Base-by-base conservation (phyloP, 2,888 invertebrate genomes). In the Euspilapteryx auroguttella region DNA sequence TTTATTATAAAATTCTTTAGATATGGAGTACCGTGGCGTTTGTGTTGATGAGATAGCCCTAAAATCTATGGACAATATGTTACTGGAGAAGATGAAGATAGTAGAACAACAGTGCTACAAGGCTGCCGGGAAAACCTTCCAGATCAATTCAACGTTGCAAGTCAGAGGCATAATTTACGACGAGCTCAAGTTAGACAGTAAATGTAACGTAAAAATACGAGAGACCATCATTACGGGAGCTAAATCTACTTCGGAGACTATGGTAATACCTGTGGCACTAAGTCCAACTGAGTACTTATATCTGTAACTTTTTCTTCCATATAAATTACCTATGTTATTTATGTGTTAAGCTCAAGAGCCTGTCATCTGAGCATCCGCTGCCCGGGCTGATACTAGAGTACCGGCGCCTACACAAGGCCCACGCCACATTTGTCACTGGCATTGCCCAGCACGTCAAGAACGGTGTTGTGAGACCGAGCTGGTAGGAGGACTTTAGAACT, bases 211-310 rank as follows among this genome's bases (percentile, higher is more conserved):
- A 7, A 53, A 45, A 33, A 53, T 76, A 12, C 50, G 49, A 32
- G 62, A 58, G 38, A 77, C 77, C 0, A 15, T 54, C 4, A 30
- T 42, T 11, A 53, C 46, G 27, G 64, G 66, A 2, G 62, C 51
- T 0, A 76, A 71, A 37, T 75, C 77, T 14, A 78, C 78, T 1
- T 68, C 66, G 0, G 77, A 77, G 37, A 39, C 53, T 21, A 62
- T 63, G 61, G 78, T 76, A 25, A 37, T n/a, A n/a, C n/a, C n/a
- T n/a, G n/a, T n/a, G n/a, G n/a, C n/a, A n/a, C n/a, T n/a, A n/a
- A n/a, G n/a, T n/a, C n/a, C n/a, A n/a, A n/a, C n/a, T n/a, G n/a
- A n/a, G n/a, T n/a, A n/a, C n/a, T n/a, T n/a, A n/a, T n/a, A n/a
- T n/a, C n/a, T n/a, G n/a, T n/a, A n/a, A n/a, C n/a, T n/a, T n/a